Base-by-base conservation (phyloP, 2,888 invertebrate species). In the Ophion costatus region DNA sequence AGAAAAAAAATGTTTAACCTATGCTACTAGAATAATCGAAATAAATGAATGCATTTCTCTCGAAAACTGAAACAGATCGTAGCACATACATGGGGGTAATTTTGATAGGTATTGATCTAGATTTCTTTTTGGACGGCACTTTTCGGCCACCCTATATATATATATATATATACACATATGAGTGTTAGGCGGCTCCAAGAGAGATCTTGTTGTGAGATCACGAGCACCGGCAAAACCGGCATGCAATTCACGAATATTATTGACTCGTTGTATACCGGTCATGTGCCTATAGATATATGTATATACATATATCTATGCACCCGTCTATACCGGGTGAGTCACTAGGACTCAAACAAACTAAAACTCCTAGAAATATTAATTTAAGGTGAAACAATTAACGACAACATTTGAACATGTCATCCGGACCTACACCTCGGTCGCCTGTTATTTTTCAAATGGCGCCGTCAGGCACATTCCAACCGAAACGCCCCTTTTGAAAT, bases 241-340 rank as follows among this genome's bases (percentile, higher is more conserved):
- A 74, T 81, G 84, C 84, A 82, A 87, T 87, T 85, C 83, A 85
- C 87, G 87, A 87, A 89, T 88, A 89, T 90, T 90, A 90, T 91
- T 90, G 90, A 90, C 90, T 90, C 87, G 89, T 90, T 87, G 89
- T 73, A 56, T 64, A 78, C 74, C 77, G 64, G 61, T 77, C 70
- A 76, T 66, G 70, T 64, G 14, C 56, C 9, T 51, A 51, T 63
- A 56, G 20, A 38, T 38, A 38, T 4, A 22, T 67, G 2, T 14
- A 38, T 45, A 11, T 67, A 11, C 5, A 22, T 42, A 2, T 29
- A 2, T 29, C 0, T 29, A 2, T 29, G 29, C 29, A 29, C 29
- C 29, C 3, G 29, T 29, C 2, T 29, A 3, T 29, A 24, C 38
- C 38, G 51, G 51, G 51, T 51, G 51, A 51, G 14, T 51, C 51